phyloP scores from a whole-genome alignment of 2,797 vertebrate genomes.

The Helostoma temminkii region DNA sequence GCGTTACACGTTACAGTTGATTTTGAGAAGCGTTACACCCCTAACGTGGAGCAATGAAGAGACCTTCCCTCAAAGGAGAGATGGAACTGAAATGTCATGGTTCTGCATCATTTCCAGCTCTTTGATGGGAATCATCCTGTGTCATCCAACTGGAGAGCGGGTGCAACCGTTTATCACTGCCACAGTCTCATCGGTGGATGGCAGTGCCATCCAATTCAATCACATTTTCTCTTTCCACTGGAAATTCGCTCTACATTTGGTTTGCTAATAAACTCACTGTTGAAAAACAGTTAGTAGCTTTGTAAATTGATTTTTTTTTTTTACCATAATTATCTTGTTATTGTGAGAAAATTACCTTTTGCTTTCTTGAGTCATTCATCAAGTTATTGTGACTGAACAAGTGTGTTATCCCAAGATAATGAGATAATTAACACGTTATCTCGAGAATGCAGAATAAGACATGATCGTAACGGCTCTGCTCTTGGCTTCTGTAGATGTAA shows the following conservation, averaged over 20 bases:
- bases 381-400: not conserved
- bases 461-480: not conserved
- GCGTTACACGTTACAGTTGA: not conserved
- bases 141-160: not conserved
- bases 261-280: not conserved
- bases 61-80: no score
- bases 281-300: not conserved
- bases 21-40: no score
- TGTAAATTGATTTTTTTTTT: not conserved
- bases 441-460: not conserved
- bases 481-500: not conserved
- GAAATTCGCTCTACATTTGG: not conserved
- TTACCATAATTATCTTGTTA: conserved; percentile 4
- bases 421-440: not conserved
- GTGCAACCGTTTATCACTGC: not conserved
- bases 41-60: no score
- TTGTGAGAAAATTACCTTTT: no score
- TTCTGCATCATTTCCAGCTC: no score
- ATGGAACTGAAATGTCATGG: no score
- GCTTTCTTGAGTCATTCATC: not conserved
- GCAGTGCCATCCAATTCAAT: not conserved
- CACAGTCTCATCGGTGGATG: not conserved
- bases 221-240: not conserved
- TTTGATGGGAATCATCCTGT: no score
- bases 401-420: not conserved